Percentiles rank a stretch among this genome's conserved stretches.
phyloP scores from a whole-genome alignment of 37 sponge, comb jelly and placozoan genomes.

The Ephydatia muelleri region DNA sequence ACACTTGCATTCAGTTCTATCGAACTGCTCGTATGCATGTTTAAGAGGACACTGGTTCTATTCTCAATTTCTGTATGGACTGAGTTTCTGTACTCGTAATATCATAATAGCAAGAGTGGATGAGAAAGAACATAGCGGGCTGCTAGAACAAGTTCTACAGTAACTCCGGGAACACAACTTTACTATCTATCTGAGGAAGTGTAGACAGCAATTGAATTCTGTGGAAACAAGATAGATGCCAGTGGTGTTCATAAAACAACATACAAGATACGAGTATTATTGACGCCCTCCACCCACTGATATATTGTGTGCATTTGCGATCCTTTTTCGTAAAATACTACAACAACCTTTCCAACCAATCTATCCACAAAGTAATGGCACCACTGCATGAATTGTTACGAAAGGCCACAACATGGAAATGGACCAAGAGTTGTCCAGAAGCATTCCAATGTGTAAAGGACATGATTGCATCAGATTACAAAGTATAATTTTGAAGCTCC shows the following conservation, averaged over 20 bases:
- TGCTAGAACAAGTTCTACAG: conserved; percentile 16
- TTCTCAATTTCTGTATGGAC: too few species aligned
- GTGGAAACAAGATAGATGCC: conserved; percentile 1
- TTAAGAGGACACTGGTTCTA: too few species aligned
- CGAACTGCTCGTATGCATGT: too few species aligned
- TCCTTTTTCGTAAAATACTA: conserved; percentile 16
- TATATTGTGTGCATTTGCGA: neutral
- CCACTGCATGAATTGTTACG: neutral
- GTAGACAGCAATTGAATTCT: neutral
- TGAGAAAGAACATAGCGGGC: conserved; percentile 4
- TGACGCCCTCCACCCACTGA: neutral
- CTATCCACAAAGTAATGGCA: neutral
- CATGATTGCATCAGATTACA: conserved; percentile 3
- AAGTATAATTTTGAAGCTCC: conserved; percentile 35
- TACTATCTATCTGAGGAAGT: neutral
- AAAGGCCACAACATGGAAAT: neutral
- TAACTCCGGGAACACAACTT: conserved; percentile 8
- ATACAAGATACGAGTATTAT: neutral
- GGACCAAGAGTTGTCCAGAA: too few species aligned
- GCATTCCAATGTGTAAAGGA: conserved; percentile 11
- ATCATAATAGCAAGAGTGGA: conserved; percentile 21
- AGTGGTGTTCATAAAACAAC: neutral
- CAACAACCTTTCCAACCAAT: neutral
- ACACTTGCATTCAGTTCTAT: too few species aligned
- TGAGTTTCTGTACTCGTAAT: too few species aligned